Percentiles rank a stretch among this genome's conserved stretches.
phyloP scores from a whole-genome alignment of 2,888 invertebrate genomes.

The Neelides folsomi region DNA sequence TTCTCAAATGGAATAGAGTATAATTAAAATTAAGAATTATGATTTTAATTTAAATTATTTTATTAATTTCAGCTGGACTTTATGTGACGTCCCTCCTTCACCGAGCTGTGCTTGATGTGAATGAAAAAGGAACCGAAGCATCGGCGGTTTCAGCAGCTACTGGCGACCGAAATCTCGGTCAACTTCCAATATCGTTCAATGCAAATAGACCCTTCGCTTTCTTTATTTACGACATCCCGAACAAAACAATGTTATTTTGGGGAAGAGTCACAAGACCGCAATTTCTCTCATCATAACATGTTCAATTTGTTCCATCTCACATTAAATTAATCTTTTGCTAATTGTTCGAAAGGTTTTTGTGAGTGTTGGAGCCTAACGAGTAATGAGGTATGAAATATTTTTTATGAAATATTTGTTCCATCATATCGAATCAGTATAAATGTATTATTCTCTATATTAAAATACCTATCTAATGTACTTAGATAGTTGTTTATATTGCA shows the following conservation, averaged over 20 bases:
- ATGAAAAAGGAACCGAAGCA: slow-evolving; percentile 44
- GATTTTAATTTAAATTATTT: not conserved
- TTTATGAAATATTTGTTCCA: no score
- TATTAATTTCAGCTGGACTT: slow-evolving; percentile 15
- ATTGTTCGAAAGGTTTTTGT: no score
- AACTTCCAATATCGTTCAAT: slow-evolving; percentile 37
- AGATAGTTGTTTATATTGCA: no score
- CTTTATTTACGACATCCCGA: slow-evolving; percentile 54
- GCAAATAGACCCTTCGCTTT: slow-evolving; percentile 60
- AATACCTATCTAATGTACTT: no score
- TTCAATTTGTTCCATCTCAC: no score
- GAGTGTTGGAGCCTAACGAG: no score
- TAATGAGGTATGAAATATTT: no score
- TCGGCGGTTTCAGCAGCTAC: slow-evolving; percentile 59
- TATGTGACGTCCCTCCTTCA: slow-evolving; percentile 36
- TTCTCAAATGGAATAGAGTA: no score
- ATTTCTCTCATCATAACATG: not conserved
- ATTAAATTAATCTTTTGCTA: no score
- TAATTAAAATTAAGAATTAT: not conserved
- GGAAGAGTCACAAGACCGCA: slow-evolving; percentile 50
- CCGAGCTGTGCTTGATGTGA: slow-evolving; percentile 36
- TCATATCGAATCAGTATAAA: no score
- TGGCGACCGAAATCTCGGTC: slow-evolving; percentile 31
- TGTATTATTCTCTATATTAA: no score
- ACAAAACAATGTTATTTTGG: slow-evolving; percentile 56